Base-by-base conservation (phyloP, 2,888 invertebrate genomes). In the Hemaris fuciformis region DNA sequence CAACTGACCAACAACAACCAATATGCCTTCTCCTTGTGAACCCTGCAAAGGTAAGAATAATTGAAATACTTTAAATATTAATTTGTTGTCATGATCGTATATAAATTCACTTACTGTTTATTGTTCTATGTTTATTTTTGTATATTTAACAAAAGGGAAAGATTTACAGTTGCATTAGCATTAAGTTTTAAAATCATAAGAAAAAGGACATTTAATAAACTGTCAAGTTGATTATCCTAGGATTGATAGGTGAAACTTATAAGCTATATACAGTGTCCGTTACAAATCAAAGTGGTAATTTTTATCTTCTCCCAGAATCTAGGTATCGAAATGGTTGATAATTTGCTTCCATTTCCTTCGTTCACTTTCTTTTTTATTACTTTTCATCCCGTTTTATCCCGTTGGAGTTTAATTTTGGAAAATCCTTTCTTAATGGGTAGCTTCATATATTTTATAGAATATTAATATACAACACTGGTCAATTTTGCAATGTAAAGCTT, bases 21-120 rank as follows among this genome's bases (percentile, higher is more conserved):
- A 63, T 69, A 93, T 94, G 94, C 94, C 94, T 74, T 84, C 93
- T 63, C 94, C 94, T 46, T 94, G 93, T 78, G 94, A 94, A 80
- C 88, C 93, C 63, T 94, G 94, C 80, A 94, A 94, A 92, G 93
- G 94, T 94, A 85, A 85, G 84, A 43, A 13, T 46, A 3, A 27
- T n/a, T n/a, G n/a, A 23, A 13, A 23, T 46, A 20, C 8, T 10
- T 22, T 10, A 8, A 10, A 22, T 46, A 6, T 23, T 46, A 3
- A n/a, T 0, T 10, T 18, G 20, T 8, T 23, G 23, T 25, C 13
- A 20, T 25, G n/a, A n/a, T n/a, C 23, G 25, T 48, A 25, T 45
- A 2, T 48, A 48, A 48, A 15, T n/a, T 23, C 27, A 48, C 45
- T 38, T 38, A 38, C n/a, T 38, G n/a, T n/a, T 1, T 38, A 38